Base-by-base conservation (phyloP, 2,888 invertebrate species). In the Timandra comae region DNA sequence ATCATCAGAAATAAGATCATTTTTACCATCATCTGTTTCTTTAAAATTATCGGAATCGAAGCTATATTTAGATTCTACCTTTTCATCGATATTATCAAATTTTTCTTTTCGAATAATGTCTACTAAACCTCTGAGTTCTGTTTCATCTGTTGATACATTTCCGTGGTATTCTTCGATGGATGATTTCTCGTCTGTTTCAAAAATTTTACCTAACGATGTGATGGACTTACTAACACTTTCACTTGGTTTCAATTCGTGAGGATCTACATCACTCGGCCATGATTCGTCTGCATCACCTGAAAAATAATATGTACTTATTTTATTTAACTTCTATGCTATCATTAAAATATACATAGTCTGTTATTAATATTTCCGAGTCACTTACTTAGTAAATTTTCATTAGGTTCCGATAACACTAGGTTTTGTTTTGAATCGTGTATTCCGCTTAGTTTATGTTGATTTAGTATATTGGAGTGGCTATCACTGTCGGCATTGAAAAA, bases 251-350 rank as follows among this genome's bases (percentile, higher is more conserved):
- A 66, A 24, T 23, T 38, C 12, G 21, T 56, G 55, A 21, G 44
- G 33, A 5, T 41, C 13, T 11, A 65, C 44, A 32, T 72, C 55
- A 29, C 42, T 44, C 7, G 82, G 82, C 84, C 84, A 84, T 16
- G 51, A 33, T 52, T 84, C 84, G 43, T 84, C 79, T 22, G 63
- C 76, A 25, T 63, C 45, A 54, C 66, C 82, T 81, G 33, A 36
- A 40, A 33, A 32, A 30, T 11, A 11, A 10, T 4, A 7, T 4
- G n/a, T 24, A 24, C 9, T 10, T 11, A 3, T 11, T 11, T 10
- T 11, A 9, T 27, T 29, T 33, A 12, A 11, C 25, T 12, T 2
- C 12, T 28, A 33, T 3, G 2, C 13, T 30, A 27, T 8, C 19
- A 11, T 7, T 22, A 16, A 22, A 27, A 11, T 12, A 28, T 12